Percentiles rank a stretch among this genome's conserved stretches.
Evolutionary conservation across 2,888 invertebrate species (phyloP).

Genomic region (Acrocyrtus sp.): DNA sequence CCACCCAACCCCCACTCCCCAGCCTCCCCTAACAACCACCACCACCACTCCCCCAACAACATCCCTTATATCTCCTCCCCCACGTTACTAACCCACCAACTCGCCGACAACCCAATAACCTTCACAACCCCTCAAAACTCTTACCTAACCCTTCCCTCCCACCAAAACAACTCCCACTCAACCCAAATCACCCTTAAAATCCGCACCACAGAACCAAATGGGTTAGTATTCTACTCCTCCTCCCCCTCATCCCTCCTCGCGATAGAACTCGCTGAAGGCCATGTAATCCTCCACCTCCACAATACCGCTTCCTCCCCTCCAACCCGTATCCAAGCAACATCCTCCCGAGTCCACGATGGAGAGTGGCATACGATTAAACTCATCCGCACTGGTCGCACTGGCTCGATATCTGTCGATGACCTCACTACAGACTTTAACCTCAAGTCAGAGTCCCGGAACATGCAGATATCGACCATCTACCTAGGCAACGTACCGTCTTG

Average conservation of each 20-base stretch:
- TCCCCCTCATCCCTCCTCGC: conserved; percentile 89
- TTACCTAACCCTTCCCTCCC: conserved; percentile 77
- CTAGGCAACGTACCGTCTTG: conserved; percentile 81
- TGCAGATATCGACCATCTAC: conserved; percentile 88
- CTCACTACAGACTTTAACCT: conserved; percentile 89
- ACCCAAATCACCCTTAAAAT: conserved; percentile 90
- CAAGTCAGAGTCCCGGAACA: conserved; percentile 83
- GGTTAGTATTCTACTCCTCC: conserved; percentile 91
- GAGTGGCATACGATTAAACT: conserved; percentile 92
- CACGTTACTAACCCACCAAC: background rate
- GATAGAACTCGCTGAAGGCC: conserved; percentile 92
- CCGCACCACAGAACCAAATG: conserved; percentile 94
- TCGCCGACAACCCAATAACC: conserved; percentile 32
- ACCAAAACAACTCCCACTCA: conserved; percentile 23
- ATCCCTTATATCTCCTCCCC: no score
- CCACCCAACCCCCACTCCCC: no score
- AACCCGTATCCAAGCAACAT: conserved; percentile 80
- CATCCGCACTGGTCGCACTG: conserved; percentile 83
- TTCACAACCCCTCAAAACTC: conserved; percentile 33
- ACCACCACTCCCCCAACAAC: no score
- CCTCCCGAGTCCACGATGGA: conserved; percentile 83
- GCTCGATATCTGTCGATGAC: conserved; percentile 89
- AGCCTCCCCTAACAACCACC: no score
- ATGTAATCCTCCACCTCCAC: conserved; percentile 82
- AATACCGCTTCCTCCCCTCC: background rate